Evolutionary conservation across 1,140 invertebrate genomes (phyloP).

Genomic region (Aleiodes sp.): DNA sequence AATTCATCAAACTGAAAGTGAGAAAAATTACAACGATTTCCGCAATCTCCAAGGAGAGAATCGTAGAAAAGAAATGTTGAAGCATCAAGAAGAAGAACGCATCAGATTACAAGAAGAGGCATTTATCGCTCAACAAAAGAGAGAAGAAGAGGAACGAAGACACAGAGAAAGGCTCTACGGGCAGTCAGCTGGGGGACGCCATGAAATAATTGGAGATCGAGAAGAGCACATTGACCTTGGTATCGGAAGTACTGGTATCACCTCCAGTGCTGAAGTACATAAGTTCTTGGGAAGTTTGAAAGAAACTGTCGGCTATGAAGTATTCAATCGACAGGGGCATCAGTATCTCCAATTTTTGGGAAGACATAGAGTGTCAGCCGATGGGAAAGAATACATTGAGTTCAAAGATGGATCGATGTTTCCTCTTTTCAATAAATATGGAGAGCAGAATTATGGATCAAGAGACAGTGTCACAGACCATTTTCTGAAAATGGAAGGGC

Average conservation of each 20-base stretch:
- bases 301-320: conserved; percentile 37
- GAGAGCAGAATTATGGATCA: conserved; percentile 36
- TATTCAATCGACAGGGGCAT: conserved; percentile 41
- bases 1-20: background rate
- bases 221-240: conserved; percentile 49
- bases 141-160: conserved; percentile 33
- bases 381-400: conserved; percentile 50
- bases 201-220: conserved; percentile 47
- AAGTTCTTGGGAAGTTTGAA: conserved; percentile 45
- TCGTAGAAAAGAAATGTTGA: conserved; percentile 22
- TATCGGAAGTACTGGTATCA: conserved; percentile 45
- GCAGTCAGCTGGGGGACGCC: background rate
- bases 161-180: background rate
- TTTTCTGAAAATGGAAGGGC: conserved; percentile 48
- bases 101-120: background rate
- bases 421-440: conserved; percentile 48
- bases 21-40: background rate
- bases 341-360: conserved; percentile 52
- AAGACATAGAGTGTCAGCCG: conserved; percentile 42
- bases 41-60: background rate
- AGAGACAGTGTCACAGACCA: conserved; percentile 15
- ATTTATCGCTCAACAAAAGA: background rate
- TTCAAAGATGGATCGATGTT: conserved; percentile 54
- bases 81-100: background rate
- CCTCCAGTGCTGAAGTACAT: conserved; percentile 44